phyloP scores from a whole-genome alignment of 2,113 vertebrate species.

The Corythaixoides concolor region DNA sequence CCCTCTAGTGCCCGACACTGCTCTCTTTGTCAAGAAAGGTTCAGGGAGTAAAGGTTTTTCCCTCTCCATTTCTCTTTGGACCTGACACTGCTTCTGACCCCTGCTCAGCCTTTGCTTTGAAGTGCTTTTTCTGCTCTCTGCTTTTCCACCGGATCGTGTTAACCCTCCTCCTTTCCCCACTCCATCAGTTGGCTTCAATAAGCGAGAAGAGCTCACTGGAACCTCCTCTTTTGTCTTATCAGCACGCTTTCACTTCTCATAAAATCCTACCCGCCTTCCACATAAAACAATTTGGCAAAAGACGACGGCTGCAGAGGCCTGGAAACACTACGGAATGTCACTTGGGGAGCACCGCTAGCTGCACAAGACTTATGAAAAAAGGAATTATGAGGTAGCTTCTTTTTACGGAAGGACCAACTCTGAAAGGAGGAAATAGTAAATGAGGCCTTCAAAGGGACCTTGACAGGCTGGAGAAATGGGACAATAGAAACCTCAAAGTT shows the following conservation, averaged over 20 bases:
- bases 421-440: background rate
- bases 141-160: slow-evolving; percentile 26
- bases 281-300: background rate
- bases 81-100: slow-evolving; percentile 35
- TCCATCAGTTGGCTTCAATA: slow-evolving; percentile 58
- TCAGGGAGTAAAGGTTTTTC: background rate
- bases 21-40: background rate
- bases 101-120: slow-evolving; percentile 36
- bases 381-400: background rate
- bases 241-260: background rate
- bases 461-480: too few species aligned
- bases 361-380: background rate
- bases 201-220: background rate
- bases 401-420: background rate
- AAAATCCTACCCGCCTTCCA: slow-evolving; percentile 3
- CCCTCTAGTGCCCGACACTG: background rate
- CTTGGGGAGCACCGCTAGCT: rapidly evolving
- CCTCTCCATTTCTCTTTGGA: slow-evolving; percentile 40
- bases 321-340: background rate
- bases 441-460: background rate
- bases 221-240: slow-evolving; percentile 46
- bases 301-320: background rate
- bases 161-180: slow-evolving; percentile 41
- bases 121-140: slow-evolving; percentile 31
- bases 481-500: background rate